Evolutionary conservation across 2,797 vertebrate species (phyloP), one percentile per base, ranked within the genome.

Genomic region (Siniperca obscura): DNA sequence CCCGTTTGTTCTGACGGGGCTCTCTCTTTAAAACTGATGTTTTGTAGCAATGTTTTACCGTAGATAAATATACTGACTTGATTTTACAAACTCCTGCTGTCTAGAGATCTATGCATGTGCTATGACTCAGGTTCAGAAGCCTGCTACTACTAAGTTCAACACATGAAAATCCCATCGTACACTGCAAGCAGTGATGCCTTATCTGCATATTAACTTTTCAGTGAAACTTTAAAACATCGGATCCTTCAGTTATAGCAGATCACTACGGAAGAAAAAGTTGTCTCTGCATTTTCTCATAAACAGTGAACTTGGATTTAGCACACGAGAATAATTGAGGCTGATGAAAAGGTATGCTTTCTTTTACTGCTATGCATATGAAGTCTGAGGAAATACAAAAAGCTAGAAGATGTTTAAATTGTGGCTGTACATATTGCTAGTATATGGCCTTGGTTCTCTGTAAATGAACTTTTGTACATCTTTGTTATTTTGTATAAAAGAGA

Each of bases 401-500:
- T 95, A 95, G 92, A 95, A 95, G 95, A 96, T 95, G 95, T 97
- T 97, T 94, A 95, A 97, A 96, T 96, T 95, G 94, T 86, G 96
- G 97, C 96, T 99, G 98, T 99, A 99, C 91, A 99, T 99, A 98
- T 92, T 93, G 97, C 97, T 97, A 97, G 97, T 97, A 97, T 97
- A 97, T 97, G 97, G 97, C 97, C 98, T 98, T 98, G 97, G 96
- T 97, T 98, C 96, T 97, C 98, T 99, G 98, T 99, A 99, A 98
- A 98, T 98, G 94, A 97, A 97, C 97, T 99, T 99, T 99, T 98
- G 92, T 99, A 99, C 97, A 97, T 98, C 97, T 97, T 97, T 98
- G 96, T 98, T 97, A 98, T 97, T 99, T 99, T 99, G 96, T 99
- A 99, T 97, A 97, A 97, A 98, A 96, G 93, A 94, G 96, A 96